Evolutionary conservation across 92 coral and sea anemone species (phyloP), one percentile per base, ranked within the genome.

Genomic region (Heteractis magnifica): DNA sequence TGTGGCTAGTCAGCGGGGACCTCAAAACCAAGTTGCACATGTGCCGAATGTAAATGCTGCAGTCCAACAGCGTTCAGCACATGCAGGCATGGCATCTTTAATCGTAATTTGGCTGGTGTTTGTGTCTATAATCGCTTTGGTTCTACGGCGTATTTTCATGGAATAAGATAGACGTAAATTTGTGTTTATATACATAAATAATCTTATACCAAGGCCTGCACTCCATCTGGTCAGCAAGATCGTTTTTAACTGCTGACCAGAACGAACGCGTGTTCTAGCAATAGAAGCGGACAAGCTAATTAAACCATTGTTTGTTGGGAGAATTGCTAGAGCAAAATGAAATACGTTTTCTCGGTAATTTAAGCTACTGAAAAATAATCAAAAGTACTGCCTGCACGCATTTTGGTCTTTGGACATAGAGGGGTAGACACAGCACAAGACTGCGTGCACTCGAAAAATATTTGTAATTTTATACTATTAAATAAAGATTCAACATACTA

Each of bases 41-140:
- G 83, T 76, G 20, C 68, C 87, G 10, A 50, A 8, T 75, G 88
- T 87, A 15, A 58, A 81, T 56, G 77, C 62, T 53, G 78, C 72
- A 2, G 70, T n/a, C 18, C 70, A 62, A 62, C 70, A 62, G 70
- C 91, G 83, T 73, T 62, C 82, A 41, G 75, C 92, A 15, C 91
- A 93, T 48, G 83, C 92, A 4, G 88, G 95, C 77, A 93, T 93
- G 95, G 89, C 90, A 44, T 93, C 98, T 0, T 87, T 93, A 26
- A 79, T 93, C 50, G 64, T 93, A 0, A 65, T 93, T 60, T 93
- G 98, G 98, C 56, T 93, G 52, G 21, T 93, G 6, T 90, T 86
- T 4, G 95, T 92, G 77, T 90, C 94, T 49, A 82, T 90, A 14
- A 75, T 87, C 44, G 98, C 98, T 21, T 74, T 93, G 72, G 88